A percentile compares a stretch with the other conserved stretches of the same genome.
phyloP scores from a whole-genome alignment of 2,888 invertebrate species.

The Barypeithes pellucidus region DNA sequence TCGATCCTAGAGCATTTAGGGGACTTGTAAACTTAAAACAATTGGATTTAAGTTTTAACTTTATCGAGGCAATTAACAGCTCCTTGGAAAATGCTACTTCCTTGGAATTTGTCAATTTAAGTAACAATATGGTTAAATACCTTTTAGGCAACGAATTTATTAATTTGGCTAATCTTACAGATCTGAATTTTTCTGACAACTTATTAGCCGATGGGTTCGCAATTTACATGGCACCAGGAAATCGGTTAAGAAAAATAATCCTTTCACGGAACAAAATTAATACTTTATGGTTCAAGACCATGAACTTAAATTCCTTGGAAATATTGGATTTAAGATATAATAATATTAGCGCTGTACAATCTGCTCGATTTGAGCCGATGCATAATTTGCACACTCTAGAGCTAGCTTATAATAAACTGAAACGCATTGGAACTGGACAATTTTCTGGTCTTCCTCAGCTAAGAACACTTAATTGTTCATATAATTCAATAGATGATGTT shows the following conservation, averaged over 20 bases:
- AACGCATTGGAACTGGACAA: slow-evolving; percentile 62
- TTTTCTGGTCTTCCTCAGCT: slow-evolving; percentile 66
- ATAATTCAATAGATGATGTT: slow-evolving; percentile 62
- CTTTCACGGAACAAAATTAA: slow-evolving; percentile 63
- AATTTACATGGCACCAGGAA: slow-evolving; percentile 56
- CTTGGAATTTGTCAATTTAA: slow-evolving; percentile 61
- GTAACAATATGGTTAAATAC: slow-evolving; percentile 60
- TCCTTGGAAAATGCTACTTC: slow-evolving; percentile 34
- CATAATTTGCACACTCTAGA: slow-evolving; percentile 61
- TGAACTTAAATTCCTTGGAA: slow-evolving; percentile 61
- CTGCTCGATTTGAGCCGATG: slow-evolving; percentile 60
- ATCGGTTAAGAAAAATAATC: slow-evolving; percentile 60
- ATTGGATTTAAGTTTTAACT: slow-evolving; percentile 65
- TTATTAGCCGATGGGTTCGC: slow-evolving; percentile 46
- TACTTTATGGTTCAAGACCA: slow-evolving; percentile 51
- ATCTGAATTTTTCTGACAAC: slow-evolving; percentile 63
- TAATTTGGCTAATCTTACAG: slow-evolving; percentile 60
- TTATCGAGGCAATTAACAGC: slow-evolving; percentile 52
- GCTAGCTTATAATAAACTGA: slow-evolving; percentile 63
- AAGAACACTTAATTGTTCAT: slow-evolving; percentile 64
- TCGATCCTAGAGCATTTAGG: slow-evolving; percentile 62
- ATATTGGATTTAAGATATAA: slow-evolving; percentile 64
- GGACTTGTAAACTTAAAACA: slow-evolving; percentile 61
- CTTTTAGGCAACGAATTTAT: slow-evolving; percentile 62
- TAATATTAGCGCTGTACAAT: slow-evolving; percentile 59